Conservation (phyloP, 2,888 invertebrate genomes). For the Apamea anceps region DNA sequence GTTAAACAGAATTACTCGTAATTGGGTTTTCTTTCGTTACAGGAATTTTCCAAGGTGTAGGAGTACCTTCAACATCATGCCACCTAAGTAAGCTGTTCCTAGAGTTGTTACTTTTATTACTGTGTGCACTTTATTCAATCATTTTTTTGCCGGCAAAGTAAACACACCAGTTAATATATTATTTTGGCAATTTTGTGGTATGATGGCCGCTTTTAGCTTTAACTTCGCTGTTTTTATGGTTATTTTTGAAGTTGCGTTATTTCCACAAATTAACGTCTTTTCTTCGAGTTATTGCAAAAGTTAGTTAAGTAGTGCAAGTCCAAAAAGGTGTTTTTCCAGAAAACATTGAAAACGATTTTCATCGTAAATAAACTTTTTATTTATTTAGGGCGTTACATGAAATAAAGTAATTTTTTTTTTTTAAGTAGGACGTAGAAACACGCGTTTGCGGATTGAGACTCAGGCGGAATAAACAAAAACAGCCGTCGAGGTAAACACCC, state of each 20-base stretch:
- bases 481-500: constrained; percentile 28
- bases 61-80: constrained; percentile 82
- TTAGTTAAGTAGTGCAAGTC: constrained; percentile 23
- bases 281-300: constrained; percentile 30
- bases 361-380: constrained; percentile 12
- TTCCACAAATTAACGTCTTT: constrained; percentile 30
- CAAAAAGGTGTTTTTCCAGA: constrained; percentile 11
- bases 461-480: constrained; percentile 31
- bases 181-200: constrained; percentile 50
- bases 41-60: constrained; percentile 86
- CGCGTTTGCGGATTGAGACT: constrained; percentile 12
- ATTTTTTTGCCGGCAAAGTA: constrained; percentile 50
- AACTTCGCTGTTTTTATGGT: constrained; percentile 39
- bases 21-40: constrained; percentile 84
- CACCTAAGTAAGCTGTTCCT: constrained; percentile 87
- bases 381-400: constrained; percentile 41
- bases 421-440: constrained; percentile 22
- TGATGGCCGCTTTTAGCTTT: constrained; percentile 52
- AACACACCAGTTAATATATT: constrained; percentile 48
- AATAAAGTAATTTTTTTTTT: constrained; percentile 39
- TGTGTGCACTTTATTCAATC: constrained; percentile 50
- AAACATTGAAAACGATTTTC: constrained; percentile 18
- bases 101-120: constrained; percentile 53
- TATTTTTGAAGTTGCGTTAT: constrained; percentile 37
- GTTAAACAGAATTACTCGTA: constrained; percentile 63